phyloP scores from a whole-genome alignment of 2,888 invertebrate genomes.

The Toxonevra muliebris region DNA sequence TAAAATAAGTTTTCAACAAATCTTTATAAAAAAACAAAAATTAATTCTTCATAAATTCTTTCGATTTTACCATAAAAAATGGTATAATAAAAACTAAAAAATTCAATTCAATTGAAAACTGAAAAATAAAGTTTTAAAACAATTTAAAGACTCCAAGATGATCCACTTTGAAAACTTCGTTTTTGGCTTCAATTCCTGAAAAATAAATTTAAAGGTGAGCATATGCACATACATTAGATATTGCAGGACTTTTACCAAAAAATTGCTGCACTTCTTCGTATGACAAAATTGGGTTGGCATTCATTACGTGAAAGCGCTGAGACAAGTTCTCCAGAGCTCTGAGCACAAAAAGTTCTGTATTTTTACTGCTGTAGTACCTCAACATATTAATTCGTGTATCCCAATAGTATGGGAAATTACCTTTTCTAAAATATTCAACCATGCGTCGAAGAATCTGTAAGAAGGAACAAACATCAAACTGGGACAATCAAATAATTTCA shows the following conservation, averaged over 20 bases:
- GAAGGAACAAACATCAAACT: neutral
- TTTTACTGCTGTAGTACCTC: slow-evolving; percentile 5
- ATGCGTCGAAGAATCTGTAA: slow-evolving; percentile 35
- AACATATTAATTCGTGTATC: slow-evolving; percentile 34
- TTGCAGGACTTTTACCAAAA: neutral
- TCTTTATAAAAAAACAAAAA: too few species aligned
- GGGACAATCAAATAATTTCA: too few species aligned
- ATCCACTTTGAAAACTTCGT: slow-evolving; percentile 30
- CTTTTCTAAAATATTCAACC: slow-evolving; percentile 15
- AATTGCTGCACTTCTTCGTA: neutral
- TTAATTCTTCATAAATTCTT: slow-evolving; percentile 7
- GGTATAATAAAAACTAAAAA: slow-evolving; percentile 3
- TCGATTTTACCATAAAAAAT: slow-evolving; percentile 6
- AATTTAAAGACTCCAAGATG: slow-evolving; percentile 35
- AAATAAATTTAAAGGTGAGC: neutral
- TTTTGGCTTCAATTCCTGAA: slow-evolving; percentile 35
- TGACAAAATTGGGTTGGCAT: neutral
- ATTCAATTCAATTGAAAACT: neutral
- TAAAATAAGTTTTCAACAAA: too few species aligned
- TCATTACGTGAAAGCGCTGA: slow-evolving; percentile 30
- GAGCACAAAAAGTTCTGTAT: neutral
- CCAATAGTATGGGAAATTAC: slow-evolving; percentile 32
- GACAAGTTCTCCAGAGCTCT: neutral
- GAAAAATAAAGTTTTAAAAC: slow-evolving; percentile 8
- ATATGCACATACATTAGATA: neutral